Evolutionary conservation across 2,888 invertebrate species (phyloP).

Genomic region (Drosophila histrio): DNA sequence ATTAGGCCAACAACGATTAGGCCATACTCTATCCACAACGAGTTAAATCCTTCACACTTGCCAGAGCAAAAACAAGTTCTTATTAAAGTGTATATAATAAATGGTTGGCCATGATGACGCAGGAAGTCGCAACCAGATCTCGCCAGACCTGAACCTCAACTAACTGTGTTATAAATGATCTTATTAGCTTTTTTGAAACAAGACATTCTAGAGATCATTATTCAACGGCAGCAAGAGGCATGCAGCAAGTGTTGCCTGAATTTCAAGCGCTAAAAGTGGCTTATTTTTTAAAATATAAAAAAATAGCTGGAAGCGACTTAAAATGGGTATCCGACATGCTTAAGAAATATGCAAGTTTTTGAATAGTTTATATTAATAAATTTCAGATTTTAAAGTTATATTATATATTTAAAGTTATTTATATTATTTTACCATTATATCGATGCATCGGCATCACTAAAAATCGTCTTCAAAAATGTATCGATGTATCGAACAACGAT

Average conservation of each 20-base stretch:
- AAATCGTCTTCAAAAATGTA: too few relatives aligned
- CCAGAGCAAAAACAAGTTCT: slow-evolving; percentile 2
- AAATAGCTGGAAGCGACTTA: too few relatives aligned
- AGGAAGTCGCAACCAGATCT: slow-evolving; percentile 60
- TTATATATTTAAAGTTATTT: too few relatives aligned
- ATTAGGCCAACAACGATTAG: slow-evolving; percentile 58
- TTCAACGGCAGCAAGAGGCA: slow-evolving; percentile 49
- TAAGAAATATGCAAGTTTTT: too few relatives aligned
- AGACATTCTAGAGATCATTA: slow-evolving; percentile 79
- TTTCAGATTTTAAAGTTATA: too few relatives aligned
- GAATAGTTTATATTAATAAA: too few relatives aligned
- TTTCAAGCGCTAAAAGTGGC: not conserved
- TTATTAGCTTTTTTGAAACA: slow-evolving; percentile 80
- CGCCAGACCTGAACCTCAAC: slow-evolving; percentile 47
- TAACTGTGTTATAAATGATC: slow-evolving; percentile 81
- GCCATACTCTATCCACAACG: slow-evolving; percentile 1
- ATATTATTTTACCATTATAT: too few relatives aligned
- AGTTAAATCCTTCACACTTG: slow-evolving; percentile 21
- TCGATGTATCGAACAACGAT: too few relatives aligned
- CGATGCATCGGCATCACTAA: too few relatives aligned
- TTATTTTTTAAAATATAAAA: too few relatives aligned
- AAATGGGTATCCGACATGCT: too few relatives aligned
- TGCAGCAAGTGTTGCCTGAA: not conserved
- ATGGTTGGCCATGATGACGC: slow-evolving; percentile 54
- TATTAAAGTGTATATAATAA: slow-evolving; percentile 37